Evolutionary conservation across 2,797 vertebrate species (phyloP).

Genomic region (Prunella strophiata): DNA sequence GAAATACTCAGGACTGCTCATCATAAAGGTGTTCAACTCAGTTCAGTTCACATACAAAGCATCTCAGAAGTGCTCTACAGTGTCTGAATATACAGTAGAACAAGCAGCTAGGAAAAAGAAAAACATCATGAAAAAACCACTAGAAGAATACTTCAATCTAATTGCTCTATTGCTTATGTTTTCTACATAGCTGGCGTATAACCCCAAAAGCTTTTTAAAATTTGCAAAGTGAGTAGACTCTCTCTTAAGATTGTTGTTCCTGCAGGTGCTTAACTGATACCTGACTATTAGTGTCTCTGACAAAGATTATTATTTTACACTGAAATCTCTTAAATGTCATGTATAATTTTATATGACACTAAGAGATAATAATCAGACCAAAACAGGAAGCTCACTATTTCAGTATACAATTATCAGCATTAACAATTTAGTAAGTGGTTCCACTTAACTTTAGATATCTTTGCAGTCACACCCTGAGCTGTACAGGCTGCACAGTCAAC

Average conservation of each 20-base stretch:
- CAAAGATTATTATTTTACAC: not conserved
- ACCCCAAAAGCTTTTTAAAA: not conserved
- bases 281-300: not conserved
- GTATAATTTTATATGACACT: not conserved
- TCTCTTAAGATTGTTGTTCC: not conserved
- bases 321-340: not conserved
- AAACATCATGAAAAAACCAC: not conserved
- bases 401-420: not conserved
- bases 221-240: not conserved
- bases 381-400: not conserved
- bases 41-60: not conserved
- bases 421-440: not conserved
- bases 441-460: not conserved
- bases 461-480: not conserved
- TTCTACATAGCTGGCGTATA: not conserved
- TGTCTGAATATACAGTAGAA: not conserved
- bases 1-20: not conserved
- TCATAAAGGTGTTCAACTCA: not conserved
- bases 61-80: not conserved
- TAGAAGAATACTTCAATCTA: not conserved
- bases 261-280: not conserved
- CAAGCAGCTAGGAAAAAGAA: not conserved
- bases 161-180: not conserved
- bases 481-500: not conserved
- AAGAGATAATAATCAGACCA: not conserved